These are phyloP conservation scores for Diaperis boleti DNA, from an alignment of 2,888 invertebrate species.

Conservation along the genomic window DNA sequence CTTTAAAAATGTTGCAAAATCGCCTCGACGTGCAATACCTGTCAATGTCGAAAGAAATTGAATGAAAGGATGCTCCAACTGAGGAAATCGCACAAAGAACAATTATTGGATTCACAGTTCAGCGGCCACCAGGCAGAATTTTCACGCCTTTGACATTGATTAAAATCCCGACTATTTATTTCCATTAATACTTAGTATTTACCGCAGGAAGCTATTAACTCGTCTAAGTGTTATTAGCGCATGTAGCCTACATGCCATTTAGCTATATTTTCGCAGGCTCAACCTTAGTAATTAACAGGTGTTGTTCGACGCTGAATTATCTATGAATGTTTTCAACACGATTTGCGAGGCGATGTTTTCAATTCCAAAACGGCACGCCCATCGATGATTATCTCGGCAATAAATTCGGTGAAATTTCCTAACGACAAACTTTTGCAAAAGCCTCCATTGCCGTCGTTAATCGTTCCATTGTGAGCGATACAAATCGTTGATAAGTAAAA, in stretches of 20 bases:
- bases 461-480: slow-evolving; percentile 1
- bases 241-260: slow-evolving; percentile 10
- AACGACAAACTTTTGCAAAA: slow-evolving; percentile 1
- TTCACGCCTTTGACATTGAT: slow-evolving; percentile 3
- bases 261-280: not conserved
- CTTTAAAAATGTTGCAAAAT: too few relatives aligned
- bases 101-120: not conserved
- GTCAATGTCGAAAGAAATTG: not conserved
- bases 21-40: too few relatives aligned
- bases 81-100: slow-evolving; percentile 1
- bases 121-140: not conserved
- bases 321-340: slow-evolving; percentile 18
- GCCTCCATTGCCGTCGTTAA: not conserved
- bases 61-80: not conserved
- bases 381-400: slow-evolving; percentile 13
- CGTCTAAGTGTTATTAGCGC: not conserved
- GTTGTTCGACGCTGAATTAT: slow-evolving; percentile 30
- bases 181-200: slow-evolving; percentile 1
- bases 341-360: slow-evolving; percentile 20
- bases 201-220: not conserved
- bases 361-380: slow-evolving; percentile 21
- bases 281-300: slow-evolving; percentile 25
- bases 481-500: slow-evolving; percentile 9
- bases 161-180: not conserved
- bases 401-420: slow-evolving; percentile 22